Evolutionary conservation across 2,888 invertebrate genomes (phyloP).

Genomic region (Myopa tessellatipennis): DNA sequence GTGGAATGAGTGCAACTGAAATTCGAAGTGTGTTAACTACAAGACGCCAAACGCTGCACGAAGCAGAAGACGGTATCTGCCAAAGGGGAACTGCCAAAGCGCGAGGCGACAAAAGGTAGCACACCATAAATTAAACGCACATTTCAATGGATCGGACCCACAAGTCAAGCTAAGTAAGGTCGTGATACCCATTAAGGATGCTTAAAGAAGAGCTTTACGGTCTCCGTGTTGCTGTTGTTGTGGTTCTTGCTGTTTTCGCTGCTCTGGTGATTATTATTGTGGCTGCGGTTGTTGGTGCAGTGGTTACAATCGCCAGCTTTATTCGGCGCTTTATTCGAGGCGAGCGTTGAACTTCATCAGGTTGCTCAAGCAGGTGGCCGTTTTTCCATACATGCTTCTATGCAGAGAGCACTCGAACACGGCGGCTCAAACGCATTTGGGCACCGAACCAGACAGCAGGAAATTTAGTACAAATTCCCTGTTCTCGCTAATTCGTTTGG

Average conservation of each 20-base stretch:
- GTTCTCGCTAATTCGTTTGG: conserved; percentile 45
- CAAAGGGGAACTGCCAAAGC: not conserved
- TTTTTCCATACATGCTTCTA: not conserved
- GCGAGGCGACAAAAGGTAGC: conserved; percentile 47
- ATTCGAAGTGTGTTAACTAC: conserved; percentile 9
- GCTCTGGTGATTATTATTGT: conserved; percentile 9
- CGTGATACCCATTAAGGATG: conserved; percentile 47
- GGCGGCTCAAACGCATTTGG: conserved; percentile 24
- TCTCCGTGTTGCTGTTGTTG: conserved; percentile 18
- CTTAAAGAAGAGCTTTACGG: conserved; percentile 38
- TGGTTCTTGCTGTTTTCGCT: not conserved
- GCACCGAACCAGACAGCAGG: conserved; percentile 12
- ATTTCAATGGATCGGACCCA: conserved; percentile 30
- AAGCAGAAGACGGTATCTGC: too few relatives aligned
- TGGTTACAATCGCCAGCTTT: not conserved
- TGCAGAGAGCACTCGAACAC: not conserved
- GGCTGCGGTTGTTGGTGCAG: not conserved
- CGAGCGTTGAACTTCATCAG: conserved; percentile 4
- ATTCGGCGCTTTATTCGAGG: not conserved
- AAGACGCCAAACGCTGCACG: not conserved
- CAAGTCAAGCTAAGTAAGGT: conserved; percentile 43
- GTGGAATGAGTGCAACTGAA: conserved; percentile 21
- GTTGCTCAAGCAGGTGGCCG: conserved; percentile 38
- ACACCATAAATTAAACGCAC: conserved; percentile 47
- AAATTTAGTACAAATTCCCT: conserved; percentile 45